A percentile compares a stretch with the other conserved stretches of the same genome.
Conservation (phyloP, 2,113 vertebrate species). For the Grammomys surdaster region DNA sequence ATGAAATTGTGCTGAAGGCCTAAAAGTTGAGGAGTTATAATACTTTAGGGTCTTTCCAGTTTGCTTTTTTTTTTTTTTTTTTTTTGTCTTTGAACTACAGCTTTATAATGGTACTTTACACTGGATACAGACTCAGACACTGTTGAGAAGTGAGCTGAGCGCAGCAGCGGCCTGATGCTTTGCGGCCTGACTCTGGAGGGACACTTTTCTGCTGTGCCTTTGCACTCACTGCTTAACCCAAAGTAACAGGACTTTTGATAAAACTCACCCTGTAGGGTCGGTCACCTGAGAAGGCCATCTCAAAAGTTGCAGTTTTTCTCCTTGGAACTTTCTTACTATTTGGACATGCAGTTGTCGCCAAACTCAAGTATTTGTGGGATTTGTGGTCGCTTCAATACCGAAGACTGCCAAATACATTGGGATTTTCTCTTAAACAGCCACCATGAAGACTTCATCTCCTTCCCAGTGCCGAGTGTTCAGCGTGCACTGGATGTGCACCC, state of each 20-base stretch:
- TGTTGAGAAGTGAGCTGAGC: conserved; percentile 87
- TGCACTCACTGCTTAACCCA: conserved; percentile 91
- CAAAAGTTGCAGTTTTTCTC: conserved; percentile 86
- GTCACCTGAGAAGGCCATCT: conserved; percentile 87
- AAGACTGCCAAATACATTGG: conserved; percentile 92
- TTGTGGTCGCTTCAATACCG: conserved; percentile 89
- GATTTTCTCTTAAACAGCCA: conserved; percentile 86
- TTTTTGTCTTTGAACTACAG: conserved; percentile 90
- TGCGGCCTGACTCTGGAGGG: conserved; percentile 88
- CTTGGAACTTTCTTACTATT: conserved; percentile 87
- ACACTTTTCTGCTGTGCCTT: conserved; percentile 91
- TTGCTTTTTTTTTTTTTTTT: conserved; percentile 77
- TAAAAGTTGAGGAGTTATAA: conserved; percentile 86
- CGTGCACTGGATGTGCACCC: conserved; percentile 88
- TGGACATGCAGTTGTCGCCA: conserved; percentile 87
- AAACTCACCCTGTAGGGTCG: conserved; percentile 84
- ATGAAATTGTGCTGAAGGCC: conserved; percentile 87
- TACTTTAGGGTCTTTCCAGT: conserved; percentile 88
- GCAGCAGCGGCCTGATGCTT: conserved; percentile 89
- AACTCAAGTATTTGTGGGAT: conserved; percentile 89
- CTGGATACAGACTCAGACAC: conserved; percentile 91
- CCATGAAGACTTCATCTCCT: conserved; percentile 87
- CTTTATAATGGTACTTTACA: conserved; percentile 93
- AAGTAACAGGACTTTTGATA: conserved; percentile 89
- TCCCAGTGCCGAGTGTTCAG: conserved; percentile 90